phyloP scores from a whole-genome alignment of 2,888 invertebrate genomes.

The Ormyrus rosae region DNA sequence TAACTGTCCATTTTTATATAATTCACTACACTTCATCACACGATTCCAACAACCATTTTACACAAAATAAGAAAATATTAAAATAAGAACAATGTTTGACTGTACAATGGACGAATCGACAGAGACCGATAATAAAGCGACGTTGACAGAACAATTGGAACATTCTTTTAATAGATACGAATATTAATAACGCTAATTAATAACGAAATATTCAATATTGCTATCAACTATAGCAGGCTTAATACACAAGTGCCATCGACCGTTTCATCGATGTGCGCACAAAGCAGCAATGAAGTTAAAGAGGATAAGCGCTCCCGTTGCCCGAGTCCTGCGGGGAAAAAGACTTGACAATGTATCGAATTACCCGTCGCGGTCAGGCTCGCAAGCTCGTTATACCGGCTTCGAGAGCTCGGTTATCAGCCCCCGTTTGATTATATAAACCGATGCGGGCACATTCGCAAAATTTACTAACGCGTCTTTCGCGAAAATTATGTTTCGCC shows the following conservation, averaged over 20 bases:
- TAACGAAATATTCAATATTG: too few relatives aligned
- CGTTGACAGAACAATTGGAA: too few relatives aligned
- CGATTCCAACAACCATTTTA: conserved; percentile 25
- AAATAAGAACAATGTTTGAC: too few relatives aligned
- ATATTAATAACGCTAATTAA: too few relatives aligned
- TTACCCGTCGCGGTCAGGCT: conserved; percentile 37
- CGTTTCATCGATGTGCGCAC: background rate
- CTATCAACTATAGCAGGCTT: too few relatives aligned
- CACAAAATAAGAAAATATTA: background rate
- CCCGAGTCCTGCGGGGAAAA: background rate
- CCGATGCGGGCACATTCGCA: conserved; percentile 9
- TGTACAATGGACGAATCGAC: too few relatives aligned
- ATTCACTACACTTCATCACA: conserved; percentile 23
- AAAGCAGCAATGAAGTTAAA: conserved; percentile 31
- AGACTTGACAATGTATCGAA: conserved; percentile 12
- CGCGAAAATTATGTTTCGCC: conserved; percentile 15
- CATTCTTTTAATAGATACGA: too few relatives aligned
- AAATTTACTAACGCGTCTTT: background rate
- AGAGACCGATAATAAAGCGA: too few relatives aligned
- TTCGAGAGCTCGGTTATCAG: conserved; percentile 40
- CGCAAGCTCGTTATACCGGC: conserved; percentile 41
- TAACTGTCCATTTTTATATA: conserved; percentile 37
- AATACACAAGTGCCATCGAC: background rate
- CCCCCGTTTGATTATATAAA: conserved; percentile 38
- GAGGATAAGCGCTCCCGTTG: conserved; percentile 9